A percentile compares a stretch with the other conserved stretches of the same genome.
Conservation (phyloP, 2,888 invertebrate genomes). For the Oscheius sp. region DNA sequence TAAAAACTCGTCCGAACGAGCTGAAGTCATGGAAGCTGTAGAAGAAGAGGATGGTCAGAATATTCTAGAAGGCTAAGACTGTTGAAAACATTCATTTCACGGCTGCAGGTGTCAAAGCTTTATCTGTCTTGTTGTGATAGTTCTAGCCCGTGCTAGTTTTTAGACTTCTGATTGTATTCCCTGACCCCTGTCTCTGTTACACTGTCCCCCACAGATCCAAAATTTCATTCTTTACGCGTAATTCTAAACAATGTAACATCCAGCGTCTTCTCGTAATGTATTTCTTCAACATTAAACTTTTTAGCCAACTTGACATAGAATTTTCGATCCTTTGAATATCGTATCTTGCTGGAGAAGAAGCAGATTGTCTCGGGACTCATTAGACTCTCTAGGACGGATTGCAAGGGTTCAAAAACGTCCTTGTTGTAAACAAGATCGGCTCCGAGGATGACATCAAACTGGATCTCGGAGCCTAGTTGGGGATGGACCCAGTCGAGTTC, state of each 20-base stretch:
- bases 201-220: too few species aligned
- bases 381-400: conserved; percentile 58
- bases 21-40: too few species aligned
- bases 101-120: too few species aligned
- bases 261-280: conserved; percentile 4
- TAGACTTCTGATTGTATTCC: too few species aligned
- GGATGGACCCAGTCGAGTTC: conserved; percentile 21
- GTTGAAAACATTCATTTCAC: too few species aligned
- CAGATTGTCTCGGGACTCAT: neutral
- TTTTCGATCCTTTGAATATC: conserved; percentile 31
- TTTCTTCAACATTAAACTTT: conserved; percentile 18
- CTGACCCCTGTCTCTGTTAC: too few species aligned
- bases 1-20: too few species aligned
- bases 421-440: conserved; percentile 75
- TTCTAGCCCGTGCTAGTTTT: too few species aligned
- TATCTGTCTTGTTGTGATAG: too few species aligned
- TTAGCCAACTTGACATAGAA: conserved; percentile 19
- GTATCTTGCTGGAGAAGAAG: conserved; percentile 29
- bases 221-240: neutral
- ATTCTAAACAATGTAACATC: conserved; percentile 30
- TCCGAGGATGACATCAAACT: conserved; percentile 73
- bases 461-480: neutral
- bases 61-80: too few species aligned
- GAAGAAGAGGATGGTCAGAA: too few species aligned
- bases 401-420: conserved; percentile 72